Evolutionary conservation across 2,113 vertebrate genomes (phyloP), one percentile per base, ranked within the genome.

Genomic region (Nettapus auritus): DNA sequence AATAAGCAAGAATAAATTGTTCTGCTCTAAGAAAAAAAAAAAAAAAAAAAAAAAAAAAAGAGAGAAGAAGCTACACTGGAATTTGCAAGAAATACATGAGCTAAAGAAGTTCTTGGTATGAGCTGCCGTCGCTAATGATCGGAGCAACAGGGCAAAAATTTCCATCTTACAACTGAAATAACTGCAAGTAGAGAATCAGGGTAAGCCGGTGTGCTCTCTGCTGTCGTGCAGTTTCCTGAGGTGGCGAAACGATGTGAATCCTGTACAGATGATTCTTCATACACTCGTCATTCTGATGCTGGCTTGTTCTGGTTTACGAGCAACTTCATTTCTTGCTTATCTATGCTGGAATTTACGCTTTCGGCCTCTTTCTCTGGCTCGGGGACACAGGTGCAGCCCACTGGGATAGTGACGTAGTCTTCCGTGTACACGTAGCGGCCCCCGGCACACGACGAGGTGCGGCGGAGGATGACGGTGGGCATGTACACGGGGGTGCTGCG

Each of bases 371-470:
- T 92, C 6, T 97, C 97, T 14, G 88, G 93, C 88, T 97, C 96
- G 0, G 99, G 98, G 14, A 99, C 98, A 15, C 99, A 99, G 11
- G 99, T 99, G 98, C 99, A 99, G 7, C 99, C 99, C 94, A 99
- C 99, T 0, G 99, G 97, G 34, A 99, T 91, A 16, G 99, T 99
- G 69, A 99, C 97, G 5, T 99, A 99, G 82, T 98, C 97, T 96
- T 99, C 99, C 0, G 96, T 71, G 97, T 99, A 99, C 38, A 99
- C 95, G 2, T 98, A 98, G 3, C 98, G 99, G 21, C 99, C 99
- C 0, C 98, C 98, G 0, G 98, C 86, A 4, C 99, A 99, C 1
- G 98, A 97, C 0, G 98, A 83, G 0, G 98, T 98, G 36, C 99
- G 98, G 36, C 97, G 98, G 63, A 99, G 98, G 89, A 99, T 97